A percentile compares a stretch with the other conserved stretches of the same genome.
Conservation (phyloP, 1,140 invertebrate species). For the Pseudachorutes palmiensis region DNA sequence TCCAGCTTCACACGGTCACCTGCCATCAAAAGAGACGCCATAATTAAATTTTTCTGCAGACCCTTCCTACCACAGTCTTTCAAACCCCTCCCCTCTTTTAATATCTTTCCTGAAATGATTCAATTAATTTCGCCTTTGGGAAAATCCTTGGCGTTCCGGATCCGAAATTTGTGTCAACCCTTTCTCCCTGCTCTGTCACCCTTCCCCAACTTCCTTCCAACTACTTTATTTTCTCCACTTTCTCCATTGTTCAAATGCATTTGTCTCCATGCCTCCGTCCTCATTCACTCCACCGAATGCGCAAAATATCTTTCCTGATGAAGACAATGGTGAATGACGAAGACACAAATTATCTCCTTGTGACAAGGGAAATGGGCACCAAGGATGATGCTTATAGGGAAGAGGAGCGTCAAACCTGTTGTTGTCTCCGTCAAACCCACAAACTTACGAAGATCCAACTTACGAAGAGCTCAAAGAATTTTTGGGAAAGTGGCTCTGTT, state of each 20-base stretch:
- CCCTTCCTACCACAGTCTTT: neutral
- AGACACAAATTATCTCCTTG: neutral
- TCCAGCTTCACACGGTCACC: no score
- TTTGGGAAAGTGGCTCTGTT: neutral
- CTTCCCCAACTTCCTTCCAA: neutral
- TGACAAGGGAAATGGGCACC: no score
- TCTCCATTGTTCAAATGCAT: neutral
- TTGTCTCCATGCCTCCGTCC: neutral
- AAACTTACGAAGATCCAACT: neutral
- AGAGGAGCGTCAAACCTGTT: constrained; percentile 5
- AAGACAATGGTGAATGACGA: neutral
- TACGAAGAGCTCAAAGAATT: neutral
- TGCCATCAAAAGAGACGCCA: neutral
- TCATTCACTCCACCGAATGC: neutral
- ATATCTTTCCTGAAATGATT: constrained; percentile 6
- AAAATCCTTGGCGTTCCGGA: neutral
- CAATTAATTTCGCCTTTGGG: constrained; percentile 17
- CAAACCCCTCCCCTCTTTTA: neutral
- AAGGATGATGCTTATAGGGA: neutral
- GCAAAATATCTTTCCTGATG: neutral
- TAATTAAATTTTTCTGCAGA: neutral
- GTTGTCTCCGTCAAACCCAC: neutral
- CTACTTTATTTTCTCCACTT: neutral
- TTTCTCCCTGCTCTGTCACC: constrained; percentile 6
- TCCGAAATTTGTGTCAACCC: constrained; percentile 5